Base-by-base conservation (phyloP, 1,140 invertebrate species). In the Gryon sp. region DNA sequence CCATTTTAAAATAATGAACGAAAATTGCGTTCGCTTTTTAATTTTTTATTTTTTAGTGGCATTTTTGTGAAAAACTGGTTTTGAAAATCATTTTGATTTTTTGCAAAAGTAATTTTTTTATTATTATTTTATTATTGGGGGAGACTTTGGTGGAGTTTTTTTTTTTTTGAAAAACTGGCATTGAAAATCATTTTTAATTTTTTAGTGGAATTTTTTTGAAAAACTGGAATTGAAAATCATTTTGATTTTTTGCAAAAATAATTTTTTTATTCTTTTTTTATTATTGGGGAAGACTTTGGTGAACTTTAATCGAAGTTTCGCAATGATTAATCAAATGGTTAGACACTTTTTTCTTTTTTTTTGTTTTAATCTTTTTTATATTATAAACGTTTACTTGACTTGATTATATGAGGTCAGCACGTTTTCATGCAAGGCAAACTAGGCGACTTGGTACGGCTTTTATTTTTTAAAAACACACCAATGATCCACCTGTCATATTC, bases 381-480 rank as follows among this genome's bases (percentile, higher is more conserved):
- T 62, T 63, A 63, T 73, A 38, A 48, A 63, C 65, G 24, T 45
- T 48, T 28, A 18, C 48, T n/a, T 43, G 60, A 34, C 40, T 52
- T 11, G 36, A 22, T 40, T 26, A 18, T 43, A 38, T 68, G 73
- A 76, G 73, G 73, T 70, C 73, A 76, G 73, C 73, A 30, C 59
- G 65, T 70, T 76, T 66, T 30, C 65, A 43, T 36, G 34, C 73
- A 59, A 76, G 73, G 73, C 57, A 65, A 76, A 65, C 65, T 43
- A 43, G 55, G 48, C 57, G 26, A 32, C 8, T 1, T 12, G 20
- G 63, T 15, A 41, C 48, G 34, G 16, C 19, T 69, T 38, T 59
- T 40, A 60, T 52, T 62, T 50, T n/a, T n/a, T n/a, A n/a, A 45
- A 70, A 70, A 46, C 18, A 45, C 55, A 12, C 26, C 12, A 50